Conservation (phyloP, 2,888 invertebrate genomes). For the Ephialtes manifestator region DNA sequence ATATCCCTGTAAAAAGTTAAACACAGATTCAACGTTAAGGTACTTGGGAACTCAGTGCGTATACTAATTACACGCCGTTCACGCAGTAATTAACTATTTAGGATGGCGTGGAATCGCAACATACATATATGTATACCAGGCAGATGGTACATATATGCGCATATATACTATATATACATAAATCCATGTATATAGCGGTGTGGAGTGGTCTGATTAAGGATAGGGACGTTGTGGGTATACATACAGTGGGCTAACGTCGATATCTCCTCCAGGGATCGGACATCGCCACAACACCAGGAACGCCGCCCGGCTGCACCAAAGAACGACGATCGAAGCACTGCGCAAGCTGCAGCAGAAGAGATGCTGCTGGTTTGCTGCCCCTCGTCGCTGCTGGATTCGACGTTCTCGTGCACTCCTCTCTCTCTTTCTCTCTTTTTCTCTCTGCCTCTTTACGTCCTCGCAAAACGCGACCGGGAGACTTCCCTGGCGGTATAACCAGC, state of each 20-base stretch:
- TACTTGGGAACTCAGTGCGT: conserved; percentile 47
- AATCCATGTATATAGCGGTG: conserved; percentile 50
- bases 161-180: conserved; percentile 1
- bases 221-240: conserved; percentile 66
- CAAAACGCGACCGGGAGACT: conserved; percentile 50
- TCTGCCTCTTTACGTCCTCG: conserved; percentile 39
- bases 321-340: conserved; percentile 37
- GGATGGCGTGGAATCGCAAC: conserved; percentile 39
- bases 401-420: conserved; percentile 42
- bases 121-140: background rate
- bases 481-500: conserved; percentile 56
- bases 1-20: too few relatives aligned
- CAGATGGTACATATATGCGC: background rate
- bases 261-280: conserved; percentile 68
- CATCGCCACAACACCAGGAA: conserved; percentile 62
- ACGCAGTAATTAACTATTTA: conserved; percentile 72
- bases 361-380: conserved; percentile 48
- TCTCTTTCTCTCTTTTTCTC: conserved; percentile 21
- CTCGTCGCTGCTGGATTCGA: conserved; percentile 49
- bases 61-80: conserved; percentile 69
- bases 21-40: too few relatives aligned
- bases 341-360: conserved; percentile 28
- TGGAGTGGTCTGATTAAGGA: conserved; percentile 71
- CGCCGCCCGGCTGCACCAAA: conserved; percentile 19
- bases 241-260: conserved; percentile 65